Conservation (phyloP, 1,140 invertebrate genomes). For the Eumaeus atala region DNA sequence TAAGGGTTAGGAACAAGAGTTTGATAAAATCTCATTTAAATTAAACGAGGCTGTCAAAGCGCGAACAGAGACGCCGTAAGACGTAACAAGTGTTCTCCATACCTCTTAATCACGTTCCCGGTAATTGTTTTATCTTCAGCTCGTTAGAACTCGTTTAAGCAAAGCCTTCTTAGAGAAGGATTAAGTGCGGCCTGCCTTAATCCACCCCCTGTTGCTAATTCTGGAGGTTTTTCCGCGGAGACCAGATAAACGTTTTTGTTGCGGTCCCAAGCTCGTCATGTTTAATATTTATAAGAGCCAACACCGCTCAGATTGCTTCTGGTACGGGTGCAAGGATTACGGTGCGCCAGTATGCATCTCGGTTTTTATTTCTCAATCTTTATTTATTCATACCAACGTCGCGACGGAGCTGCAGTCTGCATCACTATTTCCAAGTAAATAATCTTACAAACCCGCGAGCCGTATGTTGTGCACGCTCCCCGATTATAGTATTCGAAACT, state of each 20-base stretch:
- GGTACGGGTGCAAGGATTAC: constrained; percentile 56
- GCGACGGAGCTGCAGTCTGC: not conserved
- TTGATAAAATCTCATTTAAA: no score
- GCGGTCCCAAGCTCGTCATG: constrained; percentile 41
- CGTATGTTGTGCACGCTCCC: no score
- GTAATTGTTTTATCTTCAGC: constrained; percentile 74
- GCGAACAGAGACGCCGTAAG: constrained; percentile 47
- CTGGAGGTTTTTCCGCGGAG: constrained; percentile 66
- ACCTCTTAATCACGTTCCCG: constrained; percentile 69
- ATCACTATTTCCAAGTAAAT: no score
- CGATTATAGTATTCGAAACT: no score
- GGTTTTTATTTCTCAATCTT: constrained; percentile 31
- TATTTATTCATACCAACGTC: constrained; percentile 6
- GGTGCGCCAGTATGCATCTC: constrained; percentile 44
- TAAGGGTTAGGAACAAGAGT: no score
- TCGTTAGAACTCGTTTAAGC: constrained; percentile 74
- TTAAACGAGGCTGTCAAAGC: not conserved
- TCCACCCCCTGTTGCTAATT: constrained; percentile 70
- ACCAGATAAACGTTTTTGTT: constrained; percentile 70
- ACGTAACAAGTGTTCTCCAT: constrained; percentile 70
- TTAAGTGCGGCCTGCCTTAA: constrained; percentile 71
- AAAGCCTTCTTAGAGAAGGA: constrained; percentile 74
- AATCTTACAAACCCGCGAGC: no score
- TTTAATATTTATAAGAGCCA: constrained; percentile 68
- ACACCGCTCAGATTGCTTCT: constrained; percentile 51